Evolutionary conservation across 2,797 vertebrate species (phyloP), one percentile per base, ranked within the genome.

Genomic region (Typhlichthys subterraneus): DNA sequence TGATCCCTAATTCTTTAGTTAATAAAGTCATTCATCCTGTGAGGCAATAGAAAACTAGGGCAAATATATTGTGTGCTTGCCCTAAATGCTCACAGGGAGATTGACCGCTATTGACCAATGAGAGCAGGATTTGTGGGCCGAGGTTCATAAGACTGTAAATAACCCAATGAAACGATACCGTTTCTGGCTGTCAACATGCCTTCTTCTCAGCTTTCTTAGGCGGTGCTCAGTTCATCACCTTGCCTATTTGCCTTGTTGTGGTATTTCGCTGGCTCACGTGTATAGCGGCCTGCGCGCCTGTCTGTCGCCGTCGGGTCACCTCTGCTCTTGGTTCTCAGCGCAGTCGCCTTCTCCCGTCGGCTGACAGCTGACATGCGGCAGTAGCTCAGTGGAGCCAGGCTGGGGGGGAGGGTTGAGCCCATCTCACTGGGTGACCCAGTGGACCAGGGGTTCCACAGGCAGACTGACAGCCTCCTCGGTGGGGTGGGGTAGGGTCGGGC

Each of bases 321-420:
- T 29, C 53, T 54, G 76, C 57, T 66, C 58, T 60, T 74, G 52
- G 33, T 19, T 45, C 49, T 66, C 57, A 14, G 47, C 73, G 55
- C 63, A 53, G 33, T 14, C 73, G 64, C 51, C 59, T 76, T 75
- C 58, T 73, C 77, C 68, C 61, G 70, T 13, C 61, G 51, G 57
- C 79, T 95, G 95, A 95, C 94, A 95, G 91, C 87, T 92, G 85
- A 85, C 85, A 72, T 77, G 81, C 88, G 87, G 92, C 23, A 3
- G 89, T 89, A 92, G 80, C 87, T 91, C 87, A 79, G 80, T 85
- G 90, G 88, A 69, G 66, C 89, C 57, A 15, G 79, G 77, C 82
- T 47, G 45, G 6, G 61, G 51, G 58, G 56, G 63, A 68, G 73
- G 69, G 38, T 45, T 69, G 63, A 57, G 66, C 73, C 70, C 64